Evolutionary conservation across 1,140 invertebrate species (phyloP).

Genomic region (Monomorium pharaonis): DNA sequence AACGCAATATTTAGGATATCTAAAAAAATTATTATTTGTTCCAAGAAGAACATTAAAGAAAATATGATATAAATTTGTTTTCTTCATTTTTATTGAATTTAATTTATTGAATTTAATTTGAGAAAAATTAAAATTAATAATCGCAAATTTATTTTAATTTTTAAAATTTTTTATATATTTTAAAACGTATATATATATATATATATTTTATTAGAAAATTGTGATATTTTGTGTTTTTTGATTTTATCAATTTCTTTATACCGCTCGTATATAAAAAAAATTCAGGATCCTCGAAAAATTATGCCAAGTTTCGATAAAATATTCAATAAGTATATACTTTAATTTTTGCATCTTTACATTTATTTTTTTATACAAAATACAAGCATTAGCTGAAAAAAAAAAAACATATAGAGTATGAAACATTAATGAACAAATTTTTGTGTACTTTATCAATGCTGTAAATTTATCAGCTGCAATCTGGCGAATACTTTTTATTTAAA

Average conservation of each 20-base stretch:
- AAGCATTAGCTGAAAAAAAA: background rate
- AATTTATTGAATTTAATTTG: no score
- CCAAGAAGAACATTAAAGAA: no score
- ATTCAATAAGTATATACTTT: background rate
- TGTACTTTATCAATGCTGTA: background rate
- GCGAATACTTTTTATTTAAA: background rate
- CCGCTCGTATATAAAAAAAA: background rate
- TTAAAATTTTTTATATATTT: no score
- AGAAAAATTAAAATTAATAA: no score
- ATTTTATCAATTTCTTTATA: background rate
- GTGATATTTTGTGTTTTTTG: background rate
- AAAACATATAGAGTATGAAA: background rate
- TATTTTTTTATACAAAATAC: conserved; percentile 10
- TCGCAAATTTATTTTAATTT: no score
- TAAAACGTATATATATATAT: no score
- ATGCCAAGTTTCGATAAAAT: background rate
- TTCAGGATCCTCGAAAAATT: background rate
- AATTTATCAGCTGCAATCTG: background rate
- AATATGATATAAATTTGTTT: no score
- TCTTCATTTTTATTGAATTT: no score
- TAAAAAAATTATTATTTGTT: background rate
- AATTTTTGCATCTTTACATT: background rate
- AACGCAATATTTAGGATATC: background rate
- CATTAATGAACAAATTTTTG: background rate
- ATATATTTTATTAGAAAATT: background rate